These are phyloP conservation scores for Saccostrea echinata DNA, from an alignment of 1,140 invertebrate species.

Conservation along the genomic window DNA sequence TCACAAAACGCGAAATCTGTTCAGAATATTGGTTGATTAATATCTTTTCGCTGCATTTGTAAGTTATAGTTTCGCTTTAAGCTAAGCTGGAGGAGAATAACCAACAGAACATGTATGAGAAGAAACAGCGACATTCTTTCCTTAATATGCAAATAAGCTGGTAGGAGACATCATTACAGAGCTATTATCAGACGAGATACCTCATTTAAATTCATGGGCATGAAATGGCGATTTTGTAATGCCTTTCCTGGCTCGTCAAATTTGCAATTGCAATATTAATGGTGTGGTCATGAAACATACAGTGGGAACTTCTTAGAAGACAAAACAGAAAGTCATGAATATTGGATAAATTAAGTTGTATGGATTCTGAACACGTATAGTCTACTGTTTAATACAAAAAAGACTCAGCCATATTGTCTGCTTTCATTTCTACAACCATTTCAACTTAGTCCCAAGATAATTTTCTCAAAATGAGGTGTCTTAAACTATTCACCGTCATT, in stretches of 20 bases:
- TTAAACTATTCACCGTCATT: no score
- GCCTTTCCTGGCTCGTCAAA: neutral
- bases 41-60: no score
- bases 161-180: neutral
- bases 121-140: neutral
- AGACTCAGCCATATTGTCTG: neutral
- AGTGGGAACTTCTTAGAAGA: neutral
- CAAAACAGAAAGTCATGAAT: neutral
- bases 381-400: neutral
- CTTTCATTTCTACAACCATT: no score
- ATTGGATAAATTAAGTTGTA: neutral
- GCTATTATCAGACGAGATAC: neutral
- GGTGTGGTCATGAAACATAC: neutral
- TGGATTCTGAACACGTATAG: neutral
- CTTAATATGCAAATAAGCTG: neutral
- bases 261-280: neutral
- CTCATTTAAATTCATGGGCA: neutral
- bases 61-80: no score
- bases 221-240: neutral
- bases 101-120: neutral
- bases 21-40: no score
- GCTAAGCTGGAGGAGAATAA: no score
- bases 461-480: no score
- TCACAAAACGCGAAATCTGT: no score
- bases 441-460: no score